Base-by-base conservation (phyloP, 2,113 vertebrate genomes). In the Raja brachyura region DNA sequence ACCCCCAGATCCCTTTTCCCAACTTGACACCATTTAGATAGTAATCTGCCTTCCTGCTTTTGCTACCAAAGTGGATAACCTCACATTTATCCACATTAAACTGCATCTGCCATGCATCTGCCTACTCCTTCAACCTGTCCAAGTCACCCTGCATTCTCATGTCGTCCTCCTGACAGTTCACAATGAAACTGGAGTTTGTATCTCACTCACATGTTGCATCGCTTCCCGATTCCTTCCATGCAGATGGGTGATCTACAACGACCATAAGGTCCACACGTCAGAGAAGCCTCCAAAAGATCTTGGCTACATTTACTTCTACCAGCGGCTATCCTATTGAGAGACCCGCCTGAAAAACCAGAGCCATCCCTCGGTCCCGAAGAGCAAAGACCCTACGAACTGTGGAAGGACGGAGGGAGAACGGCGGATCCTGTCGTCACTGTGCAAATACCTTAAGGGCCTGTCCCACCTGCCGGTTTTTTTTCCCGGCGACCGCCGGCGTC, bases 231-330 rank as follows among this genome's bases (percentile, higher is more conserved):
- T 18, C 95, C 96, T 94, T 94, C 61, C 93, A 96, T 96, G 93
- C 95, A 99, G 99, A 95, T 99, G 99, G 99, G 97, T 99, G 95
- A 99, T 99, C 96, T 99, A 98, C 97, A 99, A 99, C 0, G 99
- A 99, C 96, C 97, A 99, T 95, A 99, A 97, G 97, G 98, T 99
- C 93, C 98, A 98, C 97, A 97, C 99, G 96, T 99, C 99, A 85
- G 98, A 99, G 96, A 97, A 97, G 94, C 98, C 98, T 95, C 98
- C 99, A 81, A 99, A 98, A 96, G 98, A 99, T 96, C 97, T 99
- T 96, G 99, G 98, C 94, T 99, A 99, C 96, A 96, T 99, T 95
- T 99, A 99, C 96, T 99, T 99, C 96, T 99, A 99, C 95, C 98
- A 96, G 94, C 98, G 98, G 94, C 97, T 99, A 96, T 96, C 97